A percentile compares a stretch with the other conserved stretches of the same genome.
Conservation (phyloP, 2,888 invertebrate species). For the Caenorhabditis sp. region DNA sequence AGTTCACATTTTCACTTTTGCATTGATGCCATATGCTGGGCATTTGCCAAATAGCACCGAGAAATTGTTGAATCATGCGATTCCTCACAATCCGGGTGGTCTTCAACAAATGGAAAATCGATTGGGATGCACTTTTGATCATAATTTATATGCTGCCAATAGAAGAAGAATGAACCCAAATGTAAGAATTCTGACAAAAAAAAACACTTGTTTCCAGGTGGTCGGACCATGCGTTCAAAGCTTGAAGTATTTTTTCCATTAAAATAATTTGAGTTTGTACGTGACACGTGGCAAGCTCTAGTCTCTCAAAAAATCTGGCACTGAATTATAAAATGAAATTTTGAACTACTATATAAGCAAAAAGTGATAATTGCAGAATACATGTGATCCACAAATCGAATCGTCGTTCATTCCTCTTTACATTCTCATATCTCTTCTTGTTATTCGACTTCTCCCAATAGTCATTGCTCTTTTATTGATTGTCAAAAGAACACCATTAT, state of each 20-base stretch:
- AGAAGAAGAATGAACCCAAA: constrained; percentile 60
- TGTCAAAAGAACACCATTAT: constrained; percentile 54
- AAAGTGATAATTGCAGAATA: constrained; percentile 61
- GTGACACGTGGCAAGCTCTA: too few species aligned
- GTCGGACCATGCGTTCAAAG: too few species aligned
- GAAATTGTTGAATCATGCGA: constrained; percentile 62
- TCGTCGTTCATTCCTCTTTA: constrained; percentile 55
- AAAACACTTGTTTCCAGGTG: too few species aligned
- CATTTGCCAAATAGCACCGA: constrained; percentile 61
- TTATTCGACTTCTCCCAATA: constrained; percentile 54
- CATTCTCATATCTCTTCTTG: constrained; percentile 55
- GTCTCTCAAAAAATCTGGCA: too few species aligned
- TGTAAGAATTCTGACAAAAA: constrained; percentile 28
- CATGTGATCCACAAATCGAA: constrained; percentile 66
- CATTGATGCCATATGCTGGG: constrained; percentile 52
- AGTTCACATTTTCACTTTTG: constrained; percentile 56
- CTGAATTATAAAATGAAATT: too few species aligned
- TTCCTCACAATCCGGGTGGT: constrained; percentile 67
- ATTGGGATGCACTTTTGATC: constrained; percentile 66
- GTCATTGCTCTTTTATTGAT: constrained; percentile 51
- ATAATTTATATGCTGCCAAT: constrained; percentile 62
- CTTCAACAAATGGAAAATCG: constrained; percentile 62
- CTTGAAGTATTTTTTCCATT: too few species aligned
- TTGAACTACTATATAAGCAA: background rate
- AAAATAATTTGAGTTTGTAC: too few species aligned